phyloP scores from a whole-genome alignment of 2,888 invertebrate genomes.

The Thumatha senex region DNA sequence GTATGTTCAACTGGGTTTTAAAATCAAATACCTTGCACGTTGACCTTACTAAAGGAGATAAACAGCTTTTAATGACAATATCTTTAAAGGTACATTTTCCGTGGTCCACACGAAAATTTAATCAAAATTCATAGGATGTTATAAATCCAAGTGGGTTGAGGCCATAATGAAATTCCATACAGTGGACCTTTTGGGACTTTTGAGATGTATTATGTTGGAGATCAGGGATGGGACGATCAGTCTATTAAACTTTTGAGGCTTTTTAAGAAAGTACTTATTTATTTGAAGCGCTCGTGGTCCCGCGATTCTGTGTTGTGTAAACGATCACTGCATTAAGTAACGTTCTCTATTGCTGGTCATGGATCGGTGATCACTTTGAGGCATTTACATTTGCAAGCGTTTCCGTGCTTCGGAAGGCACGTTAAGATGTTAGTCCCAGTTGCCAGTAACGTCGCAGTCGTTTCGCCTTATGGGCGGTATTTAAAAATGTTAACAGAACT shows the following conservation, averaged over 20 bases:
- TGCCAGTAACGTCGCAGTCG: too few species aligned
- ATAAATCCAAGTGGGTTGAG: conserved; percentile 31
- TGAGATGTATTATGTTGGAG: conserved; percentile 21
- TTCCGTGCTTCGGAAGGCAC: too few species aligned
- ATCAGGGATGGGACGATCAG: conserved; percentile 6
- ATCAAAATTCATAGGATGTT: conserved; percentile 38
- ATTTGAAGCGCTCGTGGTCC: too few species aligned
- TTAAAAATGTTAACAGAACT: too few species aligned
- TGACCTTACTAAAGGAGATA: background rate
- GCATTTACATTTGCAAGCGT: too few species aligned
- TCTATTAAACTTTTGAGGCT: conserved; percentile 4
- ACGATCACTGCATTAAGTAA: too few species aligned
- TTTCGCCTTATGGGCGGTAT: too few species aligned
- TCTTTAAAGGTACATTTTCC: conserved; percentile 12
- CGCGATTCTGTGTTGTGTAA: too few species aligned
- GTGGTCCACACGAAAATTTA: conserved; percentile 29
- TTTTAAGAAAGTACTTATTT: background rate
- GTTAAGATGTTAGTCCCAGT: too few species aligned
- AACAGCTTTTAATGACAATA: conserved; percentile 2
- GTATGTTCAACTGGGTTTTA: background rate
- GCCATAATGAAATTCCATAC: conserved; percentile 40
- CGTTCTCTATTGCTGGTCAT: too few species aligned
- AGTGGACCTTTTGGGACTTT: conserved; percentile 34
- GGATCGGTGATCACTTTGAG: too few species aligned
- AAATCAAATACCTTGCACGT: background rate